Evolutionary conservation across 2,797 vertebrate species (phyloP), one percentile per base, ranked within the genome.

Genomic region (Tenualosa thibaudeaui): DNA sequence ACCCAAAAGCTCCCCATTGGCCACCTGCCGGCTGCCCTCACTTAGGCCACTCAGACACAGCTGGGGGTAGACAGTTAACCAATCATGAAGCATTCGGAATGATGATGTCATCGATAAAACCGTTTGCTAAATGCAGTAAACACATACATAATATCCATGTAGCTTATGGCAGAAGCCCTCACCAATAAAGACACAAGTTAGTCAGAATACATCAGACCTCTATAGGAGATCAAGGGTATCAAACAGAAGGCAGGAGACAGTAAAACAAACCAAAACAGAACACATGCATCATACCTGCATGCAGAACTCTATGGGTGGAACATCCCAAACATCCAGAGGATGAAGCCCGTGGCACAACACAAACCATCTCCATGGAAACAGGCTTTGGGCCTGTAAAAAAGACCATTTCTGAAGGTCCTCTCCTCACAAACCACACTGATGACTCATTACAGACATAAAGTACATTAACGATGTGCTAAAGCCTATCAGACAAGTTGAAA

Each of bases 361-460:
- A 88, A 96, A 96, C 75, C 94, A 88, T 87, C 95, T 96, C 95
- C 95, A 97, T 81, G 95, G 93, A 91, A 93, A 96, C 88, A 93
- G 62, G 31, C 46, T 82, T 81, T 90, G 85, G 22, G 92, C 90
- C 95, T 97, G 85, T 81, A 87, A 85, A 81, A 81, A 10, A 86
- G 26, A n/a, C 24, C 8, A 65, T 22, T 26, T 2, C 22, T 65
- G 31, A 37, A 68, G 26, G 65, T 71, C 65, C 65, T 26, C 9
- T 65, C 62, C 24, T 68, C 19, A 24, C 31, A 9, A 62, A 68
- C 12, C 24, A 37, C 68, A 75, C 37, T 43, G 17, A 43, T 9
- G 31, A 31, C 15, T 71, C 65, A 26, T 53, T 12, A 15, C 12
- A 53, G 12, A 53, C 51, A 53, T 13, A 15, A 10, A 53, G 12